Evolutionary conservation across 2,113 vertebrate genomes (phyloP).

Genomic region (Sporophila hypoxantha): DNA sequence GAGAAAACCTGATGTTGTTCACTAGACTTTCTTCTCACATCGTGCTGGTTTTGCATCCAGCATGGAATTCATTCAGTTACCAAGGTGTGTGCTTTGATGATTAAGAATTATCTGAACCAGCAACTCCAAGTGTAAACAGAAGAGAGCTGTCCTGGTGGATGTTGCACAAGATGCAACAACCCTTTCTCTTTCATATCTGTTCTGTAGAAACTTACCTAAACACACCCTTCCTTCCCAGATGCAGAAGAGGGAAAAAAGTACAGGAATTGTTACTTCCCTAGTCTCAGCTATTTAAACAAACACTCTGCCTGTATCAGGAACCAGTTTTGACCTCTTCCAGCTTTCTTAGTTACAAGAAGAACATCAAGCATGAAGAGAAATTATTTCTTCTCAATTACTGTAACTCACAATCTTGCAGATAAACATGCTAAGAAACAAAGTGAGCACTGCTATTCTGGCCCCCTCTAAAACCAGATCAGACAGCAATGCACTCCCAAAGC

Average conservation of each 20-base stretch:
- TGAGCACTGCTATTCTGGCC: neutral
- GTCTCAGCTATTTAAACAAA: neutral
- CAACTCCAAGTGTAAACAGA: neutral
- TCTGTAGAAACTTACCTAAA: neutral
- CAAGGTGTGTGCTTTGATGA: neutral
- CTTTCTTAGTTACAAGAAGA: neutral
- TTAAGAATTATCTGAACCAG: neutral
- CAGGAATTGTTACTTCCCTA: neutral
- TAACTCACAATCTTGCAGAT: neutral
- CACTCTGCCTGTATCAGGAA: neutral
- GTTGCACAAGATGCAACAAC: neutral
- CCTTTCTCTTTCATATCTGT: neutral
- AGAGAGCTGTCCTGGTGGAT: neutral
- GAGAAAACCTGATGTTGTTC: neutral
- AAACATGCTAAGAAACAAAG: neutral
- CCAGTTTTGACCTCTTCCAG: neutral
- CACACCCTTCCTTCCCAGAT: neutral
- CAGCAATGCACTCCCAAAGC: neutral
- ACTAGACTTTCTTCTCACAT: neutral
- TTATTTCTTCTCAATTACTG: neutral
- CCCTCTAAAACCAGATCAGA: neutral
- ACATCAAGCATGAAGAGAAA: neutral
- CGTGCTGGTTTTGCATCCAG: neutral
- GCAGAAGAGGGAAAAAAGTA: neutral
- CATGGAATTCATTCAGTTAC: neutral